Evolutionary conservation across 2,113 vertebrate genomes (phyloP).

Genomic region (Felis catus): F.catus_Fca126_mat1.0 CM031415.1:16605001-16605500

Average conservation of each 20-base stretch:
- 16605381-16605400: background rate
- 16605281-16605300: background rate
- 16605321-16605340: background rate
- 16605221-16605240: background rate
- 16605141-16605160: background rate
- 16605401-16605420: background rate
- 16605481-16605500: background rate
- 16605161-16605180: background rate
- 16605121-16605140: background rate
- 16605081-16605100: fast-evolving
- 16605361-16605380: background rate
- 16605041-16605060: fast-evolving
- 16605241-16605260: background rate
- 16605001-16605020: background rate
- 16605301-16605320: background rate
- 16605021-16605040: background rate
- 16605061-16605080: background rate
- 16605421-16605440: background rate
- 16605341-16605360: background rate
- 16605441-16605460: background rate
- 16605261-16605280: background rate
- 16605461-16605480: background rate
- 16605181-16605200: background rate
- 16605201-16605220: background rate
- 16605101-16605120: background rate